phyloP scores from a whole-genome alignment of 2,797 vertebrate species.

The Ctenochaetus hawaiiensis region DNA sequence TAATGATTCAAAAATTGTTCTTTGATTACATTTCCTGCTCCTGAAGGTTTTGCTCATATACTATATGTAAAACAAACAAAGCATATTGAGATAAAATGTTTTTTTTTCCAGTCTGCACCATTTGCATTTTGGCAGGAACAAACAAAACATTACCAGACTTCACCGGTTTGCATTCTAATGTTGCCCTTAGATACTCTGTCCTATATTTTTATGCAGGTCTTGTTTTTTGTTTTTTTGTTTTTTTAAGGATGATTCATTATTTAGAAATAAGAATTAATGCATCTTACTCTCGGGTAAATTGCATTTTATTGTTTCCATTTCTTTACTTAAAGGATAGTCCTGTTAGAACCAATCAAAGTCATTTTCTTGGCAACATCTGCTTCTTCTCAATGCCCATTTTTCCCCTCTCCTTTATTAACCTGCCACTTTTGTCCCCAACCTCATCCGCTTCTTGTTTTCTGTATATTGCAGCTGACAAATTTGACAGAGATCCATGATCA shows the following conservation, averaged over 20 bases:
- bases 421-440: background rate
- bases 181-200: constrained; percentile 61
- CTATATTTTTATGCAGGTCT: constrained; percentile 48
- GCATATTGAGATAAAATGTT: constrained; percentile 73
- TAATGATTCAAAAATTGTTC: constrained; percentile 71
- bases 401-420: constrained; percentile 5
- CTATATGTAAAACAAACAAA: constrained; percentile 73
- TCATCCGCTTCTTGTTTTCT: constrained; percentile 15
- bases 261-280: constrained; percentile 36
- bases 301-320: constrained; percentile 28
- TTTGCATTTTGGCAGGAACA: constrained; percentile 75
- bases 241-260: constrained; percentile 37
- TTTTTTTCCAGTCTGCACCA: constrained; percentile 32
- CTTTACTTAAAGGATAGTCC: constrained; percentile 1
- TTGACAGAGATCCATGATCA: constrained; percentile 96
- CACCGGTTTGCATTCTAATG: constrained; percentile 72
- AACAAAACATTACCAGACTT: constrained; percentile 62
- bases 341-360: constrained; percentile 29
- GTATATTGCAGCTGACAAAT: constrained; percentile 88
- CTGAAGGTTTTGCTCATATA: constrained; percentile 45
- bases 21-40: constrained; percentile 58
- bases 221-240: constrained; percentile 19
- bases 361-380: background rate
- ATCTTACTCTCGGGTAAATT: constrained; percentile 17
- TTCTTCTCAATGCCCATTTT: constrained; percentile 3